phyloP scores from a whole-genome alignment of 2,797 vertebrate genomes.

The Diglossa cyanea region DNA sequence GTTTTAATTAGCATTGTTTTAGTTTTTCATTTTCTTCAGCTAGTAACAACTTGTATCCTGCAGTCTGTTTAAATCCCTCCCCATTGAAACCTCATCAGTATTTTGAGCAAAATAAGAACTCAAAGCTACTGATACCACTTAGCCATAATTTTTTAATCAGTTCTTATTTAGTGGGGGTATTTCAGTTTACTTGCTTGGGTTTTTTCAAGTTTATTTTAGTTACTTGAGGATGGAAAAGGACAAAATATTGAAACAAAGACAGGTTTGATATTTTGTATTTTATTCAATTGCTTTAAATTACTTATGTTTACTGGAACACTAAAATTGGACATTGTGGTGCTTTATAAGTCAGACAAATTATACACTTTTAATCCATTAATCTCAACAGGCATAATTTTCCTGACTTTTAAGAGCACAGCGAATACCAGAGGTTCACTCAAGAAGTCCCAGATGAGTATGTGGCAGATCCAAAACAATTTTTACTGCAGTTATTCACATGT shows the following conservation, averaged over 20 bases:
- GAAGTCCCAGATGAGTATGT: neutral
- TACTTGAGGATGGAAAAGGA: neutral
- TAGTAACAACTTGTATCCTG: neutral
- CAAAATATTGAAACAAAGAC: neutral
- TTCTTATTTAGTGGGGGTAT: neutral
- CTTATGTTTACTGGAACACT: neutral
- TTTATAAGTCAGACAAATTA: neutral
- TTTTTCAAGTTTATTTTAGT: neutral
- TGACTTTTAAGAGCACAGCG: neutral
- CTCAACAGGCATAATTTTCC: neutral
- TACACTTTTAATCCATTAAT: neutral
- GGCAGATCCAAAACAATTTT: neutral
- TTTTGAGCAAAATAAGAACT: neutral
- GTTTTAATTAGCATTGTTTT: rapidly evolving
- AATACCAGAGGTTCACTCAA: neutral
- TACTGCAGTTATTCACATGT: neutral
- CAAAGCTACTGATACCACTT: neutral
- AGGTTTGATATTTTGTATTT: neutral
- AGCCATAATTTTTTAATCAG: neutral
- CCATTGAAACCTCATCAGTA: neutral
- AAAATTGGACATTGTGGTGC: neutral
- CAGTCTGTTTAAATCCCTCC: neutral
- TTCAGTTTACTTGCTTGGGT: neutral
- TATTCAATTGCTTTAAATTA: neutral
- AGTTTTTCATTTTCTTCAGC: neutral